phyloP scores from a whole-genome alignment of 2,888 invertebrate genomes.

The Drosophila limbata region DNA sequence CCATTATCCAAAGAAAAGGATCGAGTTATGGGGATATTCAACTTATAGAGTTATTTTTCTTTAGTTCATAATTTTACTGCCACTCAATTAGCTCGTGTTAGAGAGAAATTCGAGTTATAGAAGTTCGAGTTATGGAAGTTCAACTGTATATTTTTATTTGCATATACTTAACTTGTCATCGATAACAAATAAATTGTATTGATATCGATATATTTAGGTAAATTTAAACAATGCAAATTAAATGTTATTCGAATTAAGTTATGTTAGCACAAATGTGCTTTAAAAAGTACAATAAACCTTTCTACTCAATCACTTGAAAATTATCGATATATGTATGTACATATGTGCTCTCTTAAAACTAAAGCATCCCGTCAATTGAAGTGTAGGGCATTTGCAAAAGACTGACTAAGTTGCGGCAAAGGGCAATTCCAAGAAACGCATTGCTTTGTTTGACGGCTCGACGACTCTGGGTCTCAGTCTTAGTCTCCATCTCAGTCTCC shows the following conservation, averaged over 20 bases:
- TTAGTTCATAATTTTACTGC: too few relatives aligned
- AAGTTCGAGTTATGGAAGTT: too few relatives aligned
- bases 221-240: background rate
- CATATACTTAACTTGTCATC: too few relatives aligned
- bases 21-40: too few relatives aligned
- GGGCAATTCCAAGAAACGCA: conserved; percentile 74
- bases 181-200: too few relatives aligned
- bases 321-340: background rate
- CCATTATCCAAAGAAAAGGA: too few relatives aligned
- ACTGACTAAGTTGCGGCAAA: conserved; percentile 55
- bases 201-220: background rate
- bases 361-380: background rate
- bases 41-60: too few relatives aligned
- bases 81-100: too few relatives aligned
- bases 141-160: too few relatives aligned
- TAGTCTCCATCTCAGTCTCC: background rate
- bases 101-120: too few relatives aligned
- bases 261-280: too few relatives aligned
- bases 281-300: background rate
- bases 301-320: background rate
- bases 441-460: conserved; percentile 61
- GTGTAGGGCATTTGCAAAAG: conserved; percentile 42
- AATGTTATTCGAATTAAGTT: background rate
- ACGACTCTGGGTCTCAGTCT: conserved; percentile 31
- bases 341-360: background rate